Conservation (phyloP, 2,888 invertebrate species). For the Bhutanitis thaidina region DNA sequence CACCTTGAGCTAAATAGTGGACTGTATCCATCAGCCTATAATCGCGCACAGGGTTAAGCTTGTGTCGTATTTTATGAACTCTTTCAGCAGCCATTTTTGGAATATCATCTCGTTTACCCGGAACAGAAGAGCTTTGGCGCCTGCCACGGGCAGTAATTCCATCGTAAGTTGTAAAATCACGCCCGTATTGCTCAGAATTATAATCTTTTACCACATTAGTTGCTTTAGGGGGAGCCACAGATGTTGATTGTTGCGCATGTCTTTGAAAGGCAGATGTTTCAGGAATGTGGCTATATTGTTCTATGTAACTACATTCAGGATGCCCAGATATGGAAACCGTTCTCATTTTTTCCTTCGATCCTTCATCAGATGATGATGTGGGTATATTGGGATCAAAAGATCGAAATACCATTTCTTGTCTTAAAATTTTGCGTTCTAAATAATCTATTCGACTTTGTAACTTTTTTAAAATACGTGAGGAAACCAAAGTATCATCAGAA, state of each 20-base stretch:
- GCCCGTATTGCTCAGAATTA: constrained; percentile 69
- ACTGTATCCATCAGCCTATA: constrained; percentile 73
- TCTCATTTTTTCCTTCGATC: constrained; percentile 41
- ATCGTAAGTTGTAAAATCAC: constrained; percentile 69
- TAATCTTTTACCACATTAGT: constrained; percentile 66
- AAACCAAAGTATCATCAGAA: constrained; percentile 39
- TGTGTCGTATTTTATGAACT: constrained; percentile 67
- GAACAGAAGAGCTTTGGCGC: constrained; percentile 65
- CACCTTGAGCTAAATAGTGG: constrained; percentile 72
- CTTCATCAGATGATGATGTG: constrained; percentile 61
- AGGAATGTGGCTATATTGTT: constrained; percentile 69
- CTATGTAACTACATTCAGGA: constrained; percentile 65
- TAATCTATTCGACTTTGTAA: constrained; percentile 54
- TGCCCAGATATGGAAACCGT: constrained; percentile 36
- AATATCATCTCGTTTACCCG: constrained; percentile 59
- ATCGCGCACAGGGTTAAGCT: constrained; percentile 69
- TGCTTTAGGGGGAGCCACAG: constrained; percentile 57
- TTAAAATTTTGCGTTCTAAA: constrained; percentile 56
- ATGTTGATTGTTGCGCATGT: constrained; percentile 53
- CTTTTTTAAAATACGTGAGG: constrained; percentile 37
- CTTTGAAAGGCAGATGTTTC: constrained; percentile 70
- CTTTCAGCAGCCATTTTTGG: constrained; percentile 66
- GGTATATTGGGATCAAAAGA: constrained; percentile 50
- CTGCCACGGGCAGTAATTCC: constrained; percentile 67
- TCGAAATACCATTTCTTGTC: constrained; percentile 64